phyloP scores from a whole-genome alignment of 1,140 invertebrate genomes.

The Brachionus paranguensis region DNA sequence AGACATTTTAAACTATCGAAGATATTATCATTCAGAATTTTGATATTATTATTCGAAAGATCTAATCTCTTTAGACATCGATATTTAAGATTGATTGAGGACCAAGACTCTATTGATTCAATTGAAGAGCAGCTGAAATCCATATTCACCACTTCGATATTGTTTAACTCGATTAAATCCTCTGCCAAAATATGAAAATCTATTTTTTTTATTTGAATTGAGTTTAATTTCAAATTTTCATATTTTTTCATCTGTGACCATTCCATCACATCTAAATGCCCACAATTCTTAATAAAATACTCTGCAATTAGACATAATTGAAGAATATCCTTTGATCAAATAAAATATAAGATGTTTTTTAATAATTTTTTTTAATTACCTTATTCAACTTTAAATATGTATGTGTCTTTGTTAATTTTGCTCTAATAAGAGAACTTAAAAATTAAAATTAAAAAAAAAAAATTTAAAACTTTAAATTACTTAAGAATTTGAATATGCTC shows the following conservation, averaged over 20 bases:
- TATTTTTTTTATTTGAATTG: not conserved
- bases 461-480: not conserved
- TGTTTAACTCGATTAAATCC: not conserved
- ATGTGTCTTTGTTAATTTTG: not conserved
- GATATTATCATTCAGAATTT: not conserved
- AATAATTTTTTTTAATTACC: not conserved
- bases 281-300: not conserved
- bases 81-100: not conserved
- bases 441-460: not conserved
- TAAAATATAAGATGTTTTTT: not conserved
- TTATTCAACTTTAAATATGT: not conserved
- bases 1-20: not conserved
- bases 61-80: not conserved
- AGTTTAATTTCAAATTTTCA: not conserved
- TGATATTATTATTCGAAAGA: not conserved
- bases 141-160: not conserved
- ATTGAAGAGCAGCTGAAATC: not conserved
- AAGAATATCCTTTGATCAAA: not conserved
- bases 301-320: not conserved
- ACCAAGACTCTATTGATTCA: not conserved
- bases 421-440: not conserved
- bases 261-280: not conserved
- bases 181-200: not conserved
- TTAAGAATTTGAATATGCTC: not conserved
- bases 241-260: not conserved